Base-by-base conservation (phyloP, 2,113 vertebrate genomes). In the Coturnix japonica region DNA sequence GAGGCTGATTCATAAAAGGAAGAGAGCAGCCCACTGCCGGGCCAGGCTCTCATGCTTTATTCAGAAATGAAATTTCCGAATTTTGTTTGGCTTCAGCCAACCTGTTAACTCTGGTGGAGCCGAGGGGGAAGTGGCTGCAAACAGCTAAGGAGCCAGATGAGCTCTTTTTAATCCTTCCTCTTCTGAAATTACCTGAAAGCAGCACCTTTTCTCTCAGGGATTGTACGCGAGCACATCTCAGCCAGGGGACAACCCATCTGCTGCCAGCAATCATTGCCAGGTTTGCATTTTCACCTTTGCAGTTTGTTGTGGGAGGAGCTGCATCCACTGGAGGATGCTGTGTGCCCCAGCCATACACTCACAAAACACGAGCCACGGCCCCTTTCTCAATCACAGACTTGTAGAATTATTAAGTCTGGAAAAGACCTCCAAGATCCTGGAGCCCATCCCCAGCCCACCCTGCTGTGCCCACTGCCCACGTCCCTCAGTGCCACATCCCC, bases 1-100 rank as follows among this genome's bases (percentile, higher is more conserved):
- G 94, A 91, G 91, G 2, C 81, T 91, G 94, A 96, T 96, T 95
- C 96, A 96, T 94, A 85, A 93, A 95, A 93, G 93, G 91, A 96
- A 95, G 84, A 91, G 85, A 92, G 87, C 91, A 91, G 83, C 70
- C 73, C 53, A 37, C 78, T 93, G 71, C 76, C 63, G 77, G 74
- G 89, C 86, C 94, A 85, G 66, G 85, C 78, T 95, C 82, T 18
- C 89, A 92, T 73, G 91, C 86, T 93, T 90, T 87, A 85, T 90
- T 94, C 84, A 75, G 51, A 79, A 92, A 79, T 5, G 9, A 93
- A 92, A 87, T 81, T 85, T 94, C 84, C 28, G 37, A 87, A 89
- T 89, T 87, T 59, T 94, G 63, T 49, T 91, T 91, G 51, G 91
- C 67, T 81, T 35, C 78, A 25, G 73, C 49, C 64, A 67, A 47